Base-by-base conservation (phyloP, 1,140 invertebrate genomes). In the Tribolium madens region DNA sequence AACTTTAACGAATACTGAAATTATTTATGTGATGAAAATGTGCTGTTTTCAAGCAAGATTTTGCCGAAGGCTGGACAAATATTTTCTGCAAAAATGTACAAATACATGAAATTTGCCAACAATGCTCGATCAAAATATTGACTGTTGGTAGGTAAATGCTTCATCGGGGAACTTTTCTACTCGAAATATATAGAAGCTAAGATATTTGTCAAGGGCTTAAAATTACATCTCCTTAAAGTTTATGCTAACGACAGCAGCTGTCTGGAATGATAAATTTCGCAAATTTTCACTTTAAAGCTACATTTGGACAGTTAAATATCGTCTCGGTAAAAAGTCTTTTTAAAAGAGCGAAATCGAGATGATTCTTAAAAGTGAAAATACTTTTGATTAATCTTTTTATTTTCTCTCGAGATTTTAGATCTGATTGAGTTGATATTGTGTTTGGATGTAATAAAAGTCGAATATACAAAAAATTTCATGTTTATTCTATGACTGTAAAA, bases 231-330 rank as follows among this genome's bases (percentile, higher is more conserved):
- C 57, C 57, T 21, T 21, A 64, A 64, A 64, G 57, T 64, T 64
- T 64, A 64, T 64, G 57, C 57, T 64, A 64, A 64, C 57, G 57
- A 64, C 57, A 64, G 57, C 26, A 64, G 57, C 57, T 64, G 57
- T 64, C 57, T 64, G 57, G 31, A 64, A 64, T 64, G 57, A 64
- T 64, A 26, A 64, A 64, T 64, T 64, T 64, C 57, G 21, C 57
- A 26, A 64, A 64, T 64, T 64, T 64, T 64, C 57, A 64, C 57
- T 64, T 64, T 64, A 33, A 14, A 64, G 57, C 57, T 64, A 33
- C 57, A 64, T 33, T 64, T 18, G 57, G 57, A 33, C 57, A 33
- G 21, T 64, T 64, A 64, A 64, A 33, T 10, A 64, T 64, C n/a
- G 10, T 9, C 21, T 33, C 26, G 26, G 57, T 42, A 42, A 42